Conservation (phyloP, 2,888 invertebrate genomes). For the Aphrophora alni region DNA sequence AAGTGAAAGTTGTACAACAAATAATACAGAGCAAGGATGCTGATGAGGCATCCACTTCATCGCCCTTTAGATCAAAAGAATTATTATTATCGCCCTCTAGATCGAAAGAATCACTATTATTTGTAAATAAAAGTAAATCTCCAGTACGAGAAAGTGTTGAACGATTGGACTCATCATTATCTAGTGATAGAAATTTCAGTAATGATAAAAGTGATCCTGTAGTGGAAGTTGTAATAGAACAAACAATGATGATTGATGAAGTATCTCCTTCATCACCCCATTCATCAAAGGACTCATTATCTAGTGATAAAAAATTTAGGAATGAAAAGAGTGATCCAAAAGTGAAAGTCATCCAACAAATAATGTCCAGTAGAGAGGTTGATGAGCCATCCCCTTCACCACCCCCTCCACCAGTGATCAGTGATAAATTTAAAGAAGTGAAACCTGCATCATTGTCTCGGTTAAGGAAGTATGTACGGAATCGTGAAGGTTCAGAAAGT, state of each 20-base stretch:
- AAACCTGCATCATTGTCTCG: constrained; percentile 63
- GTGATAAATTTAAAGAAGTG: constrained; percentile 62
- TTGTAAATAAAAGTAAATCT: neutral
- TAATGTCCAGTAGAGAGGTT: neutral
- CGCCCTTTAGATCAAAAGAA: neutral
- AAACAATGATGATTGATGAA: neutral
- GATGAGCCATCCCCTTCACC: constrained; percentile 2
- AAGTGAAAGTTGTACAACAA: no score
- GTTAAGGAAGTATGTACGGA: constrained; percentile 37
- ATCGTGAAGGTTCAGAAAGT: constrained; percentile 44
- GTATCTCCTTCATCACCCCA: neutral
- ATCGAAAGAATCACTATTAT: neutral
- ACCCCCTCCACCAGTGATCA: constrained; percentile 30
- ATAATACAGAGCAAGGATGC: neutral
- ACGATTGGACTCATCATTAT: neutral
- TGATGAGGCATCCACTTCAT: neutral
- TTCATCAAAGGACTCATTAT: neutral
- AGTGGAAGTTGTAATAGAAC: neutral
- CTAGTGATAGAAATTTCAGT: neutral
- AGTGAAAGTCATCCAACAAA: neutral
- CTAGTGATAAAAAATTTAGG: neutral
- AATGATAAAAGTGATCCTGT: neutral
- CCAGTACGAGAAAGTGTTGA: neutral
- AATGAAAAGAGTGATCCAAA: neutral
- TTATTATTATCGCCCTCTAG: neutral